Conservation (phyloP, 2,888 invertebrate species). For the Alcis repandata region DNA sequence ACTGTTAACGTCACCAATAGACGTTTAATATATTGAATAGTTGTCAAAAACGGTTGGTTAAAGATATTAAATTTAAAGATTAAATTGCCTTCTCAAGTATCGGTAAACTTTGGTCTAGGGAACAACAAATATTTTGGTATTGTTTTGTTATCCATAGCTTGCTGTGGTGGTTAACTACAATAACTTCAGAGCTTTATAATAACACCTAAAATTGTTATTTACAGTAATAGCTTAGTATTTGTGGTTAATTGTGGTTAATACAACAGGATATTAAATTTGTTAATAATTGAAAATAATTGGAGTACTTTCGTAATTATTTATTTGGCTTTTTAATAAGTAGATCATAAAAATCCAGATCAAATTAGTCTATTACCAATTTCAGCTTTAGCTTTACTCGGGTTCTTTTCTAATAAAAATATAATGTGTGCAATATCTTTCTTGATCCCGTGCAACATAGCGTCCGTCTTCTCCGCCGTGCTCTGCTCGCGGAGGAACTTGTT, state of each 20-base stretch:
- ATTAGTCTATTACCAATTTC: constrained; percentile 42
- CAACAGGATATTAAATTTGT: neutral
- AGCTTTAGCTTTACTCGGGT: constrained; percentile 36
- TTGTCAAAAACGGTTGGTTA: no score
- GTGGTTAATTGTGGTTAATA: no score
- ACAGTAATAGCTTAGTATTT: no score
- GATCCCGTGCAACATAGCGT: constrained; percentile 57
- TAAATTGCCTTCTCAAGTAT: no score
- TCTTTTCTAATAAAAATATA: constrained; percentile 62
- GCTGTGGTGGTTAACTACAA: neutral
- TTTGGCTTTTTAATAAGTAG: neutral
- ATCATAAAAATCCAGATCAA: neutral
- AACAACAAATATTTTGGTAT: neutral
- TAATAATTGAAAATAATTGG: neutral
- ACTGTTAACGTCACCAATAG: no score
- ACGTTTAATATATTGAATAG: no score
- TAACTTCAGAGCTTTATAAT: neutral
- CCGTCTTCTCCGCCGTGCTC: constrained; percentile 58
- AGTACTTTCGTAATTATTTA: neutral
- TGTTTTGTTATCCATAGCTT: neutral
- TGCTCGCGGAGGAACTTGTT: constrained; percentile 54
- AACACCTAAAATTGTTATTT: neutral
- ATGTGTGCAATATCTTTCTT: constrained; percentile 64
- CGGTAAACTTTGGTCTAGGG: no score
- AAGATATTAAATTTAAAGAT: no score